phyloP scores from a whole-genome alignment of 2,113 vertebrate species.

The Anhinga anhinga region DNA sequence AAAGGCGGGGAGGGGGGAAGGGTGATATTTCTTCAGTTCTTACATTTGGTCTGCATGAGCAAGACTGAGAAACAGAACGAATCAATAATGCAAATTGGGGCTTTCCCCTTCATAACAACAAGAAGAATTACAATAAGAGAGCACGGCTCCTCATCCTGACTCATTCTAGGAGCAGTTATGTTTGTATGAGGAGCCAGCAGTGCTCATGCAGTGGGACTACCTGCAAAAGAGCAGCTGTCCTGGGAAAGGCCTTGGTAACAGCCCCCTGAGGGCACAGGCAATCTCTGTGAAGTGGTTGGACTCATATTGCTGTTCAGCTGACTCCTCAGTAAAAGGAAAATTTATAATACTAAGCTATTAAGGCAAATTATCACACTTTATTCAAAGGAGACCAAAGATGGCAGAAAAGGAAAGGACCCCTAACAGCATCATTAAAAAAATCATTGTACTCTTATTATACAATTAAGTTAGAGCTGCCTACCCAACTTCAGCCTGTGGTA shows the following conservation, averaged over 20 bases:
- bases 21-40: not conserved
- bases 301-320: not conserved
- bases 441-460: not conserved
- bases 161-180: not conserved
- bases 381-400: not conserved
- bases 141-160: not conserved
- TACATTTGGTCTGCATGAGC: not conserved
- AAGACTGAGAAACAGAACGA: not conserved
- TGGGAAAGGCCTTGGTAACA: not conserved
- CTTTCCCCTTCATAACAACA: not conserved
- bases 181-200: not conserved
- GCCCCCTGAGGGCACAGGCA: not conserved
- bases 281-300: not conserved
- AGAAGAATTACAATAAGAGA: not conserved
- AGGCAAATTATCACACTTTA: slow-evolving; percentile 24
- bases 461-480: not conserved
- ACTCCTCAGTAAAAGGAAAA: not conserved
- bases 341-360: not conserved
- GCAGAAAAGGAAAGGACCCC: not conserved
- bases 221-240: not conserved
- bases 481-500: not conserved
- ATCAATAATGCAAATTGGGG: not conserved
- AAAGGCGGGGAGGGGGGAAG: no score
- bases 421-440: not conserved
- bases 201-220: not conserved